These are phyloP conservation scores for Drosophila mayri DNA, from an alignment of 1,140 invertebrate species.

Conservation along the genomic window DNA sequence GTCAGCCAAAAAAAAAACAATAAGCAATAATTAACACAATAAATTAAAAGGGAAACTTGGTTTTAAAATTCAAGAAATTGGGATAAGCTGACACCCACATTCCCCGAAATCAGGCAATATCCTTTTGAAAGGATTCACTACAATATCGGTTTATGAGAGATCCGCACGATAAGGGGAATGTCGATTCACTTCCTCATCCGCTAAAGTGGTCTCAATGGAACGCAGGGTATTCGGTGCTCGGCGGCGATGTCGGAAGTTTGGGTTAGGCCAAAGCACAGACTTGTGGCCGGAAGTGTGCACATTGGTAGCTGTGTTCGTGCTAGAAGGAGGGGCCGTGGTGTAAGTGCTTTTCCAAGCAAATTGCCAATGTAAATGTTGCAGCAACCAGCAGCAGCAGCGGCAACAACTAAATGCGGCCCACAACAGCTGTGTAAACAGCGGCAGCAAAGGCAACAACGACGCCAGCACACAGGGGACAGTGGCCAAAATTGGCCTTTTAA, in stretches of 20 bases:
- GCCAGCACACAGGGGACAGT: conserved; percentile 5
- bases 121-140: background rate
- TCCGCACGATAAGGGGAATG: conserved; percentile 5
- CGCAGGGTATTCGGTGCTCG: conserved; percentile 26
- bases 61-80: background rate
- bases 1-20: background rate
- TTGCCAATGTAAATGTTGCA: conserved; percentile 81
- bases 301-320: conserved; percentile 33
- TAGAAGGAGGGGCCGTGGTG: conserved; percentile 23
- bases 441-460: conserved; percentile 49
- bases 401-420: conserved; percentile 68
- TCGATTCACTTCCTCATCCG: conserved; percentile 10
- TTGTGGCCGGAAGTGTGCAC: conserved; percentile 68
- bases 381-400: conserved; percentile 41
- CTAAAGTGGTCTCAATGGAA: background rate
- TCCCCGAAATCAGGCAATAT: background rate
- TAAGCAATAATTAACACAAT: background rate
- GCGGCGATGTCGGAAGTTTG: conserved; percentile 56
- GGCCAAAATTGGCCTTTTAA: background rate
- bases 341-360: conserved; percentile 73
- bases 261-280: conserved; percentile 49
- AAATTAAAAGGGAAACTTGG: background rate
- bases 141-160: background rate
- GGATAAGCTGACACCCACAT: background rate
- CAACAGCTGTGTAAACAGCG: conserved; percentile 77